phyloP scores from a whole-genome alignment of 2,113 vertebrate genomes.

The Platichthys flesus region DNA sequence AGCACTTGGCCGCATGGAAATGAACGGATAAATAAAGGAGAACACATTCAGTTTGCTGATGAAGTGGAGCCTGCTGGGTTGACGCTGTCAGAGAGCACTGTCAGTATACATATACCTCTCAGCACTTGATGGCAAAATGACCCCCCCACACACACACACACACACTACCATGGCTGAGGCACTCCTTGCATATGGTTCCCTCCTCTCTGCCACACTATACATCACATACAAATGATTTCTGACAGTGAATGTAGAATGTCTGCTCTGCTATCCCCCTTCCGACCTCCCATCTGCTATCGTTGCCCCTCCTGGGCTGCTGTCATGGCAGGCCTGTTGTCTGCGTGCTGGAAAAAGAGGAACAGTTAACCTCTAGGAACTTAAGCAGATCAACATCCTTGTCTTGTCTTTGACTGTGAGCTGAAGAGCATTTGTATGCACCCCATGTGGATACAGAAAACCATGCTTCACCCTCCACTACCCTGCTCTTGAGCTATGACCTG shows the following conservation, averaged over 20 bases:
- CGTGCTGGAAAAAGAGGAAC: constrained; percentile 13
- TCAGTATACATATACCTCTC: constrained; percentile 49
- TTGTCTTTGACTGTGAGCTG: constrained; percentile 39
- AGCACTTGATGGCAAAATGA: constrained; percentile 54
- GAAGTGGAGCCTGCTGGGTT: constrained; percentile 44
- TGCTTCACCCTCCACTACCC: constrained; percentile 33
- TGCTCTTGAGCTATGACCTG: constrained; percentile 65
- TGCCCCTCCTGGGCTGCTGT: constrained; percentile 18
- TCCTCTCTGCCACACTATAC: background rate
- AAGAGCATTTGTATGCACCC: constrained; percentile 52
- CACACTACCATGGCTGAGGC: constrained; percentile 1
- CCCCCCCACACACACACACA: background rate
- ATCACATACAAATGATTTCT: constrained; percentile 36
- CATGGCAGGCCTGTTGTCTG: constrained; percentile 15
- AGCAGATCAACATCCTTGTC: constrained; percentile 32
- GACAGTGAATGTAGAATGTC: constrained; percentile 25
- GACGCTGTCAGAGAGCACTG: constrained; percentile 50
- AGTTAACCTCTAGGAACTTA: constrained; percentile 13
- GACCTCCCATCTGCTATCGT: constrained; percentile 6
- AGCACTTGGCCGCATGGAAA: constrained; percentile 75
- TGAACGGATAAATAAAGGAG: constrained; percentile 79
- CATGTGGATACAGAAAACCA: constrained; percentile 33
- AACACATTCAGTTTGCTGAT: constrained; percentile 73
- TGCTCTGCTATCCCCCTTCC: constrained; percentile 12
- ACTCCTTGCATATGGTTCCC: constrained; percentile 14